These are phyloP conservation scores for Hypotaenidia okinawae DNA, from an alignment of 2,797 vertebrate species.

Conservation along the genomic window DNA sequence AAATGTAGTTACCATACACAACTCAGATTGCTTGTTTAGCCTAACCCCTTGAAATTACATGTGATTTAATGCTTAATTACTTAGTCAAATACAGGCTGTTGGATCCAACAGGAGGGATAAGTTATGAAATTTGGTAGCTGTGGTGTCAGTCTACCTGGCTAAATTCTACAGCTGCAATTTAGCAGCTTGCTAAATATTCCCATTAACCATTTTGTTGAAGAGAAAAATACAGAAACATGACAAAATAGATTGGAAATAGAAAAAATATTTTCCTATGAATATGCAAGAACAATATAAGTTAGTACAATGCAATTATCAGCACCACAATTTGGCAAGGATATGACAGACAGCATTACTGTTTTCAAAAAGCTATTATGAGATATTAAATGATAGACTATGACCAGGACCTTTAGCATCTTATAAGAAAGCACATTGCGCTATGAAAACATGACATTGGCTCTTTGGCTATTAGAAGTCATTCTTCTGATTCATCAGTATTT, in stretches of 20 bases:
- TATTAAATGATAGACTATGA: not conserved
- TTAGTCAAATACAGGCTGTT: not conserved
- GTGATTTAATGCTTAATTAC: constrained; percentile 24
- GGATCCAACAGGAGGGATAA: not conserved
- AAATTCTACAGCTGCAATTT: not conserved
- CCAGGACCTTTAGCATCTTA: not conserved
- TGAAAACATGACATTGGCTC: not conserved
- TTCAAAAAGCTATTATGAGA: not conserved
- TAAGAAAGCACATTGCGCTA: not conserved
- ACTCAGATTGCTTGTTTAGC: not conserved
- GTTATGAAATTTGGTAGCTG: not conserved
- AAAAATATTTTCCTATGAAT: not conserved
- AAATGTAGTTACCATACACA: not conserved
- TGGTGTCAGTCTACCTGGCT: not conserved
- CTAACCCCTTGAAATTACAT: not conserved
- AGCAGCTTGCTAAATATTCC: not conserved
- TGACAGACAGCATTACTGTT: not conserved
- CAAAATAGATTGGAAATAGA: not conserved
- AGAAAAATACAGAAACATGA: not conserved
- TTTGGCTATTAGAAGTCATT: not conserved
- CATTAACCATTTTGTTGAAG: not conserved
- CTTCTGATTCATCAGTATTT: not conserved
- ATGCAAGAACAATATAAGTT: not conserved
- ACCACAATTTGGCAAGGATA: not conserved
- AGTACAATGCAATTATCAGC: not conserved